Evolutionary conservation across 2,113 vertebrate species (phyloP), one percentile per base, ranked within the genome.

Genomic region (Psammodynastes pulverulentus): DNA sequence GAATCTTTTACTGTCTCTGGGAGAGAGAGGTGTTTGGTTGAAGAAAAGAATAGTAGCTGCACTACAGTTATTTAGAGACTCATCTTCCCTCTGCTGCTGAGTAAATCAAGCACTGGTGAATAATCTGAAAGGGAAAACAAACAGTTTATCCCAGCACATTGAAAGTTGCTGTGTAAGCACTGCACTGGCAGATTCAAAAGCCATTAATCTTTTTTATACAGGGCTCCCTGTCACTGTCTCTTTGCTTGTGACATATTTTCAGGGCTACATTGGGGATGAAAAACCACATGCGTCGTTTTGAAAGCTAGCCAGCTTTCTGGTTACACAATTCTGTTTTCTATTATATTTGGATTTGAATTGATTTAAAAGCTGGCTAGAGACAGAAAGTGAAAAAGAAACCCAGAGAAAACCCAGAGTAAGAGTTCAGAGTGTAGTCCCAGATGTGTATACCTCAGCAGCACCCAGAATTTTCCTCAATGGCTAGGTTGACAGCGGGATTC

Each of bases 181-280:
- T 89, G 95, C 79, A 91, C 86, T 96, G 95, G 94, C 89, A 39
- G 92, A 95, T 96, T 95, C 90, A 92, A 85, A 34, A 92, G 52
- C 95, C 96, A 96, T 97, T 96, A 97, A 96, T 97, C 96, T 97
- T 96, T 62, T 96, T 94, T 94, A 94, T 96, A 56, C 91, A 95
- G 93, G 45, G 67, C 51, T 94, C 89, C 72, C 87, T 96, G 95
- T 96, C 96, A 96, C 93, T 3, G 0, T 95, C 91, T 94, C 86
- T 92, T 23, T 86, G 91, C 91, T 91, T 51, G 92, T 51, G 93
- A 96, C 93, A 94, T 29, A 92, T 53, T 79, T 46, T 84, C 94
- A 95, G 91, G 94, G 91, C 93, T 95, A 84, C 84, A 92, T 26
- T 93, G 93, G 93, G 89, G 93, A 94, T 88, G 93, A 97, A 94